Conservation (phyloP, 2,113 vertebrate genomes). For the Nothocercus nigrocapillus region DNA sequence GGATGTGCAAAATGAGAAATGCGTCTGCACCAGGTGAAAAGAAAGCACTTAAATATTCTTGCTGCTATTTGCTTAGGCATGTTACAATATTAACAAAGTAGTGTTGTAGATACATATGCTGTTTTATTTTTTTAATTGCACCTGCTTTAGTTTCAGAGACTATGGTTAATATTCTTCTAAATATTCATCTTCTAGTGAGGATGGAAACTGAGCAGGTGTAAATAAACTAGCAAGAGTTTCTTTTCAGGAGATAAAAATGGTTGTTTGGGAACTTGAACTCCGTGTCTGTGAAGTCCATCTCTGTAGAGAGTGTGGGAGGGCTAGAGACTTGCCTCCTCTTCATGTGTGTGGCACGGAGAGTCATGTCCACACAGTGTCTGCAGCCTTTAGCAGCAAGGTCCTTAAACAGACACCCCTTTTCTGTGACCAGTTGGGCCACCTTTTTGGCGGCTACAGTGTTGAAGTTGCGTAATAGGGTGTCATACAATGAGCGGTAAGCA, state of each 20-base stretch:
- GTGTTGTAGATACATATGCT: background rate
- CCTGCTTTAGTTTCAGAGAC: background rate
- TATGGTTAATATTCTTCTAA: background rate
- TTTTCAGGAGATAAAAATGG: background rate
- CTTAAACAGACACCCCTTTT: background rate
- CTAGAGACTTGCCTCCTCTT: background rate
- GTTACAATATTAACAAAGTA: background rate
- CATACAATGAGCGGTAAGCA: background rate
- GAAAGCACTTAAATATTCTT: background rate
- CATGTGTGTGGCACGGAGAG: background rate
- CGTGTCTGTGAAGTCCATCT: background rate
- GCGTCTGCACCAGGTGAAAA: slow-evolving; percentile 75
- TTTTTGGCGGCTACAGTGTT: rapidly evolving
- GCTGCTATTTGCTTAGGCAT: background rate
- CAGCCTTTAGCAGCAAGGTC: background rate
- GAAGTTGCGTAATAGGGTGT: background rate
- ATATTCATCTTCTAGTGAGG: background rate
- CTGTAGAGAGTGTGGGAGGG: background rate
- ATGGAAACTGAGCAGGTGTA: background rate
- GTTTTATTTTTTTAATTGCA: background rate
- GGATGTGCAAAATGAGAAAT: slow-evolving; percentile 48
- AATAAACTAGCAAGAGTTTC: background rate
- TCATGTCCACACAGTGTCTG: background rate
- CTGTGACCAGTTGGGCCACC: background rate
- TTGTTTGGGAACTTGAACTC: background rate